A percentile compares a stretch with the other conserved stretches of the same genome.
phyloP scores from a whole-genome alignment of 2,113 vertebrate genomes.

The Daubentonia madagascariensis region DNA sequence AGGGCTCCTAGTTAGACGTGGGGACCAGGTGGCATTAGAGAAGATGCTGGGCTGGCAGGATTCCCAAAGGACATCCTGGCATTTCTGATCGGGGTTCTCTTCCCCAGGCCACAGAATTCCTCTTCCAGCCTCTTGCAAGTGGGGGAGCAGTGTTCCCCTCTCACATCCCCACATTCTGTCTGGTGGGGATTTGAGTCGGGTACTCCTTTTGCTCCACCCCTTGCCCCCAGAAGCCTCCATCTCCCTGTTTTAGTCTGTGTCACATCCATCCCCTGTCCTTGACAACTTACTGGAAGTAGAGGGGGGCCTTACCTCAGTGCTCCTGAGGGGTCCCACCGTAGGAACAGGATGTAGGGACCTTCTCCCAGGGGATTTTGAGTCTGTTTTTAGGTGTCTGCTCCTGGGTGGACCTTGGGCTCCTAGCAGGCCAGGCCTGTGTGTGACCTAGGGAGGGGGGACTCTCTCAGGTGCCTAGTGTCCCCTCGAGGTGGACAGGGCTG shows the following conservation, averaged over 20 bases:
- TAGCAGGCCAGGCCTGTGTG: not conserved
- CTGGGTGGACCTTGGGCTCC: not conserved
- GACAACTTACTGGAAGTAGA: not conserved
- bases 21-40: rapidly evolving
- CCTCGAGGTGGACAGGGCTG: not conserved
- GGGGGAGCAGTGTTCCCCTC: rapidly evolving
- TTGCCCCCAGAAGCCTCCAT: not conserved
- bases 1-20: not conserved
- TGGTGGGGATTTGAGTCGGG: not conserved
- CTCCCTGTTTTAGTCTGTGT: no score
- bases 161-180: not conserved
- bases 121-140: no score
- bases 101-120: rapidly evolving
- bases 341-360: not conserved
- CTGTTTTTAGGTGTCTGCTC: not conserved
- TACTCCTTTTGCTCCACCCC: not conserved
- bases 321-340: rapidly evolving
- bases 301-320: not conserved
- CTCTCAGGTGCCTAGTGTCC: not conserved
- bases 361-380: not conserved
- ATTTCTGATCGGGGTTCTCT: not conserved
- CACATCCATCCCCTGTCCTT: rapidly evolving
- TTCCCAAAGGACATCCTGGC: no score
- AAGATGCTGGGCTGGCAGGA: not conserved
- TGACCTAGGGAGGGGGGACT: no score